Base-by-base conservation (phyloP, 2,888 invertebrate genomes). In the Morpho deidamia region DNA sequence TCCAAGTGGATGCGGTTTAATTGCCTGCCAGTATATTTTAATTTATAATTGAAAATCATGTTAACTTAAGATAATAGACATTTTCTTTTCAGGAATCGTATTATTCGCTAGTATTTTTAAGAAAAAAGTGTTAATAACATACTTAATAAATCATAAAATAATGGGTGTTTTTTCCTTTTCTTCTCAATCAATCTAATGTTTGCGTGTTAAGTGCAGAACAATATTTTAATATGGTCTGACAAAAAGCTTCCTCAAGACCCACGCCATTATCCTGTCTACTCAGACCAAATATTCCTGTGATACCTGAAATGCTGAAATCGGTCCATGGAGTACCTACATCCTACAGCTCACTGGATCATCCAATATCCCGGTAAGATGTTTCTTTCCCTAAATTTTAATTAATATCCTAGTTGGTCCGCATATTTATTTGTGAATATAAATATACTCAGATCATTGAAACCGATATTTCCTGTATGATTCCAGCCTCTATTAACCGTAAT, bases 301-400 rank as follows among this genome's bases (percentile, higher is more conserved):
- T 78, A 83, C 82, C 84, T 76, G 85, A 76, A 65, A 76, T 74
- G 83, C 79, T 73, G 83, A 80, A 79, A 69, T 70, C 74, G 78
- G 73, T 80, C 83, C 83, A 81, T 64, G 82, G 83, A 78, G 86
- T 75, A 83, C 86, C 84, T 81, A 70, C 87, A 84, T 84, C 86
- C 88, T 78, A 78, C 87, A 81, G 87, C 80, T 81, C 81, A 82
- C 81, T 71, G 88, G 87, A 87, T 84, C 83, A 83, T 78, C 86
- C 87, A 84, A 74, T 71, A 58, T 88, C 89, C 90, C 71, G 89
- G 90, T 90, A 90, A 90, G 90, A 86, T 60, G 70, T 81, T 81
- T 59, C 59, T 59, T 88, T 85, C 85, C 87, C 77, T 85, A 78
- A 76, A 71, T 82, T 82, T 73, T 82, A 81, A 77, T 85, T 86